Conservation (phyloP, 2,888 invertebrate species). For the Baronia brevicornis region DNA sequence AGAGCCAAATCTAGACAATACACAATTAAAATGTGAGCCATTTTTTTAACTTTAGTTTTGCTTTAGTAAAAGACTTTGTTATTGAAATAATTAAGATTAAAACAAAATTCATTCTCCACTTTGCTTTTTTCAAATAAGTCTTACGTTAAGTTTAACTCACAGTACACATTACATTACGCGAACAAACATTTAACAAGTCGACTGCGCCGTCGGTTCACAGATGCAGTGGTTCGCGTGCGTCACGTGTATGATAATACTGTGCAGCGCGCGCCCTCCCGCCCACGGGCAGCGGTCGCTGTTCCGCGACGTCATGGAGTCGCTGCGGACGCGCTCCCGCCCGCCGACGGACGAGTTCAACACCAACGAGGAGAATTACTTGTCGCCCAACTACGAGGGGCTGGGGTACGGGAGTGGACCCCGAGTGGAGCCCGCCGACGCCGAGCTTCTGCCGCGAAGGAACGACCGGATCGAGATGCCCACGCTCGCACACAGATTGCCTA, state of each 20-base stretch:
- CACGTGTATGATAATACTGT: slow-evolving; percentile 54
- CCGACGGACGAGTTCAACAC: slow-evolving; percentile 45
- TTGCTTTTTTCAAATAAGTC: slow-evolving; percentile 16
- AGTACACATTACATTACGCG: slow-evolving; percentile 14
- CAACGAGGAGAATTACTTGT: slow-evolving; percentile 52
- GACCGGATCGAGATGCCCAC: slow-evolving; percentile 62
- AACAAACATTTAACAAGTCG: too few species aligned
- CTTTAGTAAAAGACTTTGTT: too few species aligned
- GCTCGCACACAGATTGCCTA: slow-evolving; percentile 55
- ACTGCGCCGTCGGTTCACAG: too few species aligned
- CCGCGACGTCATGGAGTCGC: slow-evolving; percentile 59
- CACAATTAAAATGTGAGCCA: too few species aligned
- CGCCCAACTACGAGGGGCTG: slow-evolving; percentile 43
- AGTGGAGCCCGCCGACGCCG: slow-evolving; percentile 45
- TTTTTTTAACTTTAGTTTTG: too few species aligned
- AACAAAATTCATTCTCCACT: slow-evolving; percentile 10
- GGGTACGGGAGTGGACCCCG: slow-evolving; percentile 44
- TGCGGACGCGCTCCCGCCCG: slow-evolving; percentile 47
- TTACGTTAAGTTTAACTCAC: slow-evolving; percentile 16
- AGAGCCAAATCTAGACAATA: too few species aligned
- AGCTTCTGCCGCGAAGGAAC: slow-evolving; percentile 57
- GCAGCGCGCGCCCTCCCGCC: slow-evolving; percentile 45
- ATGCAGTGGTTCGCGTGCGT: slow-evolving; percentile 68
- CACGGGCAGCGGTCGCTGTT: slow-evolving; percentile 53
- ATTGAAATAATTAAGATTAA: slow-evolving; percentile 1